Conservation (phyloP, 2,113 vertebrate genomes). For the Xenus cinereus region DNA sequence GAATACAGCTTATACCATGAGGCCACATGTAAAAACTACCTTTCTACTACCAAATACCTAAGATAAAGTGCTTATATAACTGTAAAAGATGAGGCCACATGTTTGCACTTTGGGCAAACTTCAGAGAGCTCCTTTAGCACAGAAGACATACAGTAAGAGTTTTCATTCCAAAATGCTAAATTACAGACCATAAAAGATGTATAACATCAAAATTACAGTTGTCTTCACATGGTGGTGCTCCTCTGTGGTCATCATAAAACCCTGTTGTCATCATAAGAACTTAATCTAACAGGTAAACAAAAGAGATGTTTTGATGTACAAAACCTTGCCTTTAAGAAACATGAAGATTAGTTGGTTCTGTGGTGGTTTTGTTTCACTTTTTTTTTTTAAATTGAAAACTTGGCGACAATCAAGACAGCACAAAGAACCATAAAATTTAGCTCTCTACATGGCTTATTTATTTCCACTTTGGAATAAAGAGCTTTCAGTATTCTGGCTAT, state of each 20-base stretch:
- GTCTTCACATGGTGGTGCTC: background rate
- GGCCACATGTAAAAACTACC: background rate
- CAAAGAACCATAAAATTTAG: background rate
- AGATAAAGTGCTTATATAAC: background rate
- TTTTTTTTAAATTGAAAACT: background rate
- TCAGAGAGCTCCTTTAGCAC: background rate
- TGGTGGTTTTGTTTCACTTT: background rate
- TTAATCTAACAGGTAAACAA: background rate
- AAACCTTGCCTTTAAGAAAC: background rate
- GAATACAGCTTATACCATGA: background rate
- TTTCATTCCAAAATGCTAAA: background rate
- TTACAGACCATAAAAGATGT: background rate
- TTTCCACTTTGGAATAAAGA: background rate
- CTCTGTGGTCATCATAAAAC: background rate
- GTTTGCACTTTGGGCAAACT: background rate
- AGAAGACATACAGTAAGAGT: background rate
- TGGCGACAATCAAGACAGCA: background rate
- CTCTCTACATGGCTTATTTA: background rate
- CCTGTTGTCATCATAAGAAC: background rate
- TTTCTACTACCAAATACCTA: background rate
- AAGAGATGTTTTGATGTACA: background rate
- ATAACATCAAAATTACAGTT: background rate
- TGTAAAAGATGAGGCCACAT: background rate
- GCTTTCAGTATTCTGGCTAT: slow-evolving; percentile 12
- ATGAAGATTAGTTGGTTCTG: background rate